A percentile compares a stretch with the other conserved stretches of the same genome.
Conservation (phyloP, 2,113 vertebrate genomes). For the Melanerpes aurifrons region DNA sequence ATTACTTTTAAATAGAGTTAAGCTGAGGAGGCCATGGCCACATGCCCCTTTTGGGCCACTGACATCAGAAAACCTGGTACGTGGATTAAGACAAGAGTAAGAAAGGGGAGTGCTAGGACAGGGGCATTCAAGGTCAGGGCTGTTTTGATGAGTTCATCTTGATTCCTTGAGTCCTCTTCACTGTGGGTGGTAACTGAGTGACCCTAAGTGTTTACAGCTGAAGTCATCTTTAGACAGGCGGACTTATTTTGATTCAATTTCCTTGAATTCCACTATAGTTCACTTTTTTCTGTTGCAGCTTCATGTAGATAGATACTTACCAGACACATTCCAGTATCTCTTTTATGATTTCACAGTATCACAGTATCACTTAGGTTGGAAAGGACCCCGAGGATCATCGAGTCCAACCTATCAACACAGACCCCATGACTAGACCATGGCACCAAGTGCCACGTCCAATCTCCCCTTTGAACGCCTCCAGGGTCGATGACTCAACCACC, state of each 20-base stretch:
- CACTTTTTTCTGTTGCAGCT: background rate
- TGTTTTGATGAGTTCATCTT: constrained; percentile 36
- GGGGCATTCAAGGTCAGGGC: constrained; percentile 19
- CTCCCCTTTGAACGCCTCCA: too few relatives aligned
- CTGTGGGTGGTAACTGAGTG: constrained; percentile 41
- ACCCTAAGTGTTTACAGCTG: constrained; percentile 9
- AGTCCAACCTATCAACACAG: too few relatives aligned
- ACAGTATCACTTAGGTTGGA: too few relatives aligned
- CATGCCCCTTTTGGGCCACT: background rate
- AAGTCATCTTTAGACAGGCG: constrained; percentile 49
- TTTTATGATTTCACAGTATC: too few relatives aligned
- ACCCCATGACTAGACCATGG: too few relatives aligned
- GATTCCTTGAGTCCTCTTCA: constrained; percentile 10
- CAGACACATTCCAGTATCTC: background rate
- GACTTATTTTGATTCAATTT: constrained; percentile 47
- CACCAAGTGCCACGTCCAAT: too few relatives aligned
- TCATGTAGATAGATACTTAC: background rate
- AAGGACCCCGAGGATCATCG: too few relatives aligned
- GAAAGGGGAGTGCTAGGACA: background rate
- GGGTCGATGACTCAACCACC: too few relatives aligned
- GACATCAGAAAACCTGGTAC: background rate
- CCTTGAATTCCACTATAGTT: background rate
- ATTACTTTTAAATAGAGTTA: background rate
- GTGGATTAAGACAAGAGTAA: background rate
- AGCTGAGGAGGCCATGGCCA: background rate